Evolutionary conservation across 2,113 vertebrate genomes (phyloP).

Genomic region (Seriola dumerili): DNA sequence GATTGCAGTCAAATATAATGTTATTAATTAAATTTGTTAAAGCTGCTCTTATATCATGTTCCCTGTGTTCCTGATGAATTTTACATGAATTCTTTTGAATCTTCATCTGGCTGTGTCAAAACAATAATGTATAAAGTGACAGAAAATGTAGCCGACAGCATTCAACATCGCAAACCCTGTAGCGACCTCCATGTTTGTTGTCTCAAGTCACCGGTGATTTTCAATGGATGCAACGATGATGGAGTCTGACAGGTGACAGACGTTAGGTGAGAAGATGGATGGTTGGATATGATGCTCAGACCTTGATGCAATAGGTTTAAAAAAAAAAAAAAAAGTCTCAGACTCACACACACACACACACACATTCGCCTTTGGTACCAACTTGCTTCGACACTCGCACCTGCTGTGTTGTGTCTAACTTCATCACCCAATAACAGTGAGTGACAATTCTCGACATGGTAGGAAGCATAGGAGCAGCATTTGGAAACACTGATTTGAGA

Average conservation of each 20-base stretch:
- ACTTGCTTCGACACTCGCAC: constrained; percentile 5
- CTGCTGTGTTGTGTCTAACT: constrained; percentile 36
- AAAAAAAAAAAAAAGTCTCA: constrained; percentile 14
- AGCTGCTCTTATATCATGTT: not conserved
- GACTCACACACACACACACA: not conserved
- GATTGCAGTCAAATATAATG: not conserved
- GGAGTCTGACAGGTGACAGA: constrained; percentile 54
- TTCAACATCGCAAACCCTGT: not conserved
- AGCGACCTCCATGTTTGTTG: constrained; percentile 26
- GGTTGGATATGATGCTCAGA: constrained; percentile 41
- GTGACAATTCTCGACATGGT: constrained; percentile 49
- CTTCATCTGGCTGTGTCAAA: not conserved
- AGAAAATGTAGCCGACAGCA: not conserved
- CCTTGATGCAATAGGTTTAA: constrained; percentile 46
- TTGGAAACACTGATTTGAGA: constrained; percentile 49
- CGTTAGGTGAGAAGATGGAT: constrained; percentile 30
- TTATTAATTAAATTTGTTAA: not conserved
- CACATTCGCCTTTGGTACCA: constrained; percentile 5
- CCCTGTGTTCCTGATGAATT: not conserved
- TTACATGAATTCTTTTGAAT: not conserved
- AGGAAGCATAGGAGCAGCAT: not conserved
- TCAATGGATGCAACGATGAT: constrained; percentile 23
- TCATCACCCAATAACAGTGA: constrained; percentile 42
- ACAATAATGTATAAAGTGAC: not conserved
- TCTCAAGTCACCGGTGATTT: constrained; percentile 36